Evolutionary conservation across 2,888 invertebrate species (phyloP).

Genomic region (Zaprionus bogoriensis): DNA sequence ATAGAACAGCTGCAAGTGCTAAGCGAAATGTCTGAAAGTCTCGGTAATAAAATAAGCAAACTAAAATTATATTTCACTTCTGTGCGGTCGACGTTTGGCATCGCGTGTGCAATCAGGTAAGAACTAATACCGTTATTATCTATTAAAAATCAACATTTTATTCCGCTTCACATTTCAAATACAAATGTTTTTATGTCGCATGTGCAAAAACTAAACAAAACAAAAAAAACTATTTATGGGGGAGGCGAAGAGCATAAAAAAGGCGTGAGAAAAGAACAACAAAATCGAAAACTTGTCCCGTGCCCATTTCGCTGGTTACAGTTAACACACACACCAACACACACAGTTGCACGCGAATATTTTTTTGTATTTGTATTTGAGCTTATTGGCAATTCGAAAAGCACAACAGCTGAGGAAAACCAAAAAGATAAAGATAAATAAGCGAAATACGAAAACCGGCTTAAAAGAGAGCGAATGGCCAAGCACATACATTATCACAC

Average conservation of each 20-base stretch:
- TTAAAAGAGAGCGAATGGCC: slow-evolving; percentile 37
- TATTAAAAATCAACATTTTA: too few species aligned
- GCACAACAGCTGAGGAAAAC: slow-evolving; percentile 17
- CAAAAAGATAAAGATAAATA: slow-evolving; percentile 11
- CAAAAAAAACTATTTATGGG: too few species aligned
- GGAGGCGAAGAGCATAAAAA: too few species aligned
- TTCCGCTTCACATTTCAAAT: too few species aligned
- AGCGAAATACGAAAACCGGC: slow-evolving; percentile 56
- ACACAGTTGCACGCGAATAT: background rate
- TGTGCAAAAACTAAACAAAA: background rate
- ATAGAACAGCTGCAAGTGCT: background rate
- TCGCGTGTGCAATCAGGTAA: too few species aligned
- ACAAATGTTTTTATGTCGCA: too few species aligned
- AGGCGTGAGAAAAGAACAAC: background rate
- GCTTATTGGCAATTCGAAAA: slow-evolving; percentile 5
- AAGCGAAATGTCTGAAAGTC: background rate
- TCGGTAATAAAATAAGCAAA: too few species aligned
- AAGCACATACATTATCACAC: background rate
- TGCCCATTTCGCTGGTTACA: slow-evolving; percentile 13
- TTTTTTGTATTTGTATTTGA: background rate
- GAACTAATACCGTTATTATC: too few species aligned
- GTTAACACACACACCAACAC: slow-evolving; percentile 18
- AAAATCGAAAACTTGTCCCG: slow-evolving; percentile 3
- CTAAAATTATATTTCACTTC: too few species aligned
- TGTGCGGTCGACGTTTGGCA: too few species aligned